phyloP scores from a whole-genome alignment of 2,797 vertebrate genomes.

The Carapus acus region DNA sequence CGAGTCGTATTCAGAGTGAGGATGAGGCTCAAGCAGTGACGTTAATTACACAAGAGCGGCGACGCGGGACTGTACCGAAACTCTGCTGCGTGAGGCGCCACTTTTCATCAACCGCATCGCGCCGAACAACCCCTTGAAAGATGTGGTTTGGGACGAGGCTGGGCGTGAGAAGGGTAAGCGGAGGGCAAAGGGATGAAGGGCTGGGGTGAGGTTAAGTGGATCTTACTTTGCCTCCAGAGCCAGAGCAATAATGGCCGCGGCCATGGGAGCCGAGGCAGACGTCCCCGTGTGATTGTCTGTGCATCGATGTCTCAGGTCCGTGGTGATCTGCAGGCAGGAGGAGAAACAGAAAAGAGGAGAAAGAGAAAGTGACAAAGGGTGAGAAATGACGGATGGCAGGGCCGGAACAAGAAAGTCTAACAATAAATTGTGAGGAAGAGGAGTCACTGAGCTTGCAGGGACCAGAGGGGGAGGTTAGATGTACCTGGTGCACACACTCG shows the following conservation, averaged over 20 bases:
- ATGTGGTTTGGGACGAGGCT: conserved; percentile 21
- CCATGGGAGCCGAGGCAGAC: conserved; percentile 97
- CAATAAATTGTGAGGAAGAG: no score
- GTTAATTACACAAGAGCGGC: not conserved
- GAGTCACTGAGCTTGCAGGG: conserved; percentile 24
- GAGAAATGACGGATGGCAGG: not conserved
- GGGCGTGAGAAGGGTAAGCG: conserved; percentile 39
- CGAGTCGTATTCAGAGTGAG: no score
- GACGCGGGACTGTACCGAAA: not conserved
- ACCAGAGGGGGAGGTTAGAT: conserved; percentile 46
- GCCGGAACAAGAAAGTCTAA: conserved; percentile 8
- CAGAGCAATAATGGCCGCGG: conserved; percentile 94
- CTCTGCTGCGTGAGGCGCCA: not conserved
- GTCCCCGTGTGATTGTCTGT: conserved; percentile 99
- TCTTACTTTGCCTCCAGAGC: conserved; percentile 99
- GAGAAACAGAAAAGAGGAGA: not conserved
- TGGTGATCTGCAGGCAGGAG: conserved; percentile 82
- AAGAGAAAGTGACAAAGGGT: conserved; percentile 2
- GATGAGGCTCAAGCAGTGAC: no score
- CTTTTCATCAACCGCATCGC: not conserved
- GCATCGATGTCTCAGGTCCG: conserved; percentile 94
- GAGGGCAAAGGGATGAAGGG: conserved; percentile 40
- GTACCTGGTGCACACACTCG: conserved; percentile 53
- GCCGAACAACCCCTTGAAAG: conserved; percentile 26
- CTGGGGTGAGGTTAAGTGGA: conserved; percentile 55